phyloP scores from a whole-genome alignment of 1,140 invertebrate genomes.

The Listronotus bonariensis region DNA sequence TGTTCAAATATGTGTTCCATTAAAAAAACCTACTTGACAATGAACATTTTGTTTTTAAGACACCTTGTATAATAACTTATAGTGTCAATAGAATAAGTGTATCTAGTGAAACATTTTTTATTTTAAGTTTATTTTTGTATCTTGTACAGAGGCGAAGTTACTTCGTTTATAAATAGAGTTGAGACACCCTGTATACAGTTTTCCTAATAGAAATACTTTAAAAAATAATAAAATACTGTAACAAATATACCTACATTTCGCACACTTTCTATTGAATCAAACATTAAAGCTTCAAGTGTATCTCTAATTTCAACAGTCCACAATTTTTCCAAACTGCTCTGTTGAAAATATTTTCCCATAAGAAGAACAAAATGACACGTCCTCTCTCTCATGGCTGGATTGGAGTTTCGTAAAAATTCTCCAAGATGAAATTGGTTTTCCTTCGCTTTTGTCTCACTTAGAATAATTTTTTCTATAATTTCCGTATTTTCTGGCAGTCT shows the following conservation, averaged over 20 bases:
- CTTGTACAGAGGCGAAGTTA: too few species aligned
- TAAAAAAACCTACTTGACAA: too few species aligned
- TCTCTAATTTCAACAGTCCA: conserved; percentile 64
- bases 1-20: too few species aligned
- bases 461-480: conserved; percentile 73
- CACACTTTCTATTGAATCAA: conserved; percentile 59
- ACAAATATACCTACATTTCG: conserved; percentile 57
- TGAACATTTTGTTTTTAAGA: too few species aligned
- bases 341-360: conserved; percentile 63
- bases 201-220: too few species aligned
- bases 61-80: too few species aligned
- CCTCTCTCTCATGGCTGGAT: conserved; percentile 64
- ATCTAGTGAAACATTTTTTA: too few species aligned
- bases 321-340: conserved; percentile 65
- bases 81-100: too few species aligned
- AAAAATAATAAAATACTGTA: too few species aligned
- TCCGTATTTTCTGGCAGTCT: conserved; percentile 74
- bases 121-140: too few species aligned
- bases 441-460: conserved; percentile 53
- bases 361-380: conserved; percentile 70
- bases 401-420: conserved; percentile 65
- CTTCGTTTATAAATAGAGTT: too few species aligned
- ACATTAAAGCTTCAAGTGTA: conserved; percentile 60
- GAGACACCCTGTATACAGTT: too few species aligned
- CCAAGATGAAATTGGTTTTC: conserved; percentile 60